Conservation (phyloP, 2,797 vertebrate species). For the Zenarchopterus dispar region DNA sequence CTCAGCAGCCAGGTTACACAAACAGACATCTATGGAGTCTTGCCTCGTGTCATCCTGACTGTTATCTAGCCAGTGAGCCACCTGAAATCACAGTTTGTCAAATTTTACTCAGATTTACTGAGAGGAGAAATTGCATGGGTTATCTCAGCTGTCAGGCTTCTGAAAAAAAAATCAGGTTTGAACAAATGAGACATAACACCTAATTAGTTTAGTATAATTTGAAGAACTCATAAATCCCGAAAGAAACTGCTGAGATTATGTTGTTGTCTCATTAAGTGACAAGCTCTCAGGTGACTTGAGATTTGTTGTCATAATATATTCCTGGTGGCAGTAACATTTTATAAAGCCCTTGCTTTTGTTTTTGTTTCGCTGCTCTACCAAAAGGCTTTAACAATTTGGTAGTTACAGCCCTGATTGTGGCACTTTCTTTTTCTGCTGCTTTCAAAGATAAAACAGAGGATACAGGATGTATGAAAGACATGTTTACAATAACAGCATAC, state of each 20-base stretch:
- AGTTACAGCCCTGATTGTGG: no score
- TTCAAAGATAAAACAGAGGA: no score
- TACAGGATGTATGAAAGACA: no score
- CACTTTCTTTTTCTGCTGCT: no score
- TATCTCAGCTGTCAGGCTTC: background rate
- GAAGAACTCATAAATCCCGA: background rate
- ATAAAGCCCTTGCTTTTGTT: background rate
- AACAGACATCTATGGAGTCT: slow-evolving; percentile 26
- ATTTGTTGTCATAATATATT: slow-evolving; percentile 16
- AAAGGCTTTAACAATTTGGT: background rate
- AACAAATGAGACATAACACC: slow-evolving; percentile 6
- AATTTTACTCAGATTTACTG: slow-evolving; percentile 11
- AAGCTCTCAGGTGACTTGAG: slow-evolving; percentile 5
- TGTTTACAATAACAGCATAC: no score
- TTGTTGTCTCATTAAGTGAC: background rate
- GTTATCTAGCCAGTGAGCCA: slow-evolving; percentile 11
- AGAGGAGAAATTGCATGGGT: slow-evolving; percentile 12
- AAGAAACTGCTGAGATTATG: background rate
- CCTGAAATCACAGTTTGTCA: slow-evolving; percentile 15
- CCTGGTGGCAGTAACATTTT: slow-evolving; percentile 7
- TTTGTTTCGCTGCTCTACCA: background rate
- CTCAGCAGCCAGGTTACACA: slow-evolving; percentile 29
- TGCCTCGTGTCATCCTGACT: slow-evolving; percentile 18
- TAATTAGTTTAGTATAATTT: slow-evolving; percentile 11
- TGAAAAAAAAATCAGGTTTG: slow-evolving; percentile 7